Conservation (phyloP, 1,140 invertebrate genomes). For the Tigriopus japonicus region DNA sequence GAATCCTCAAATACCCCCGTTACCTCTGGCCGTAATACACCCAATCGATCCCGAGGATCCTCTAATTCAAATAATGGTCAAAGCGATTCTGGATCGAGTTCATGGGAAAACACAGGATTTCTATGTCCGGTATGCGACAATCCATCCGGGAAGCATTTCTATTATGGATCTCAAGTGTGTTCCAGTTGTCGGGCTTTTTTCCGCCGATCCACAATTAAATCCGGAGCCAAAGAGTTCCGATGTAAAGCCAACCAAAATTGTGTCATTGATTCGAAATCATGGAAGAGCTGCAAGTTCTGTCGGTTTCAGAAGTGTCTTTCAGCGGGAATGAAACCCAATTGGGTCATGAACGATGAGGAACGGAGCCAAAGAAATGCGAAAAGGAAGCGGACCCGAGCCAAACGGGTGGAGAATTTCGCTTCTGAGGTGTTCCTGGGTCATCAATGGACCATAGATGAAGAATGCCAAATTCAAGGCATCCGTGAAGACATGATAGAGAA, state of each 20-base stretch:
- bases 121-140: conserved; percentile 4
- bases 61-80: too few species aligned
- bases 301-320: conserved; percentile 25
- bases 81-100: too few species aligned
- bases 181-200: conserved; percentile 29
- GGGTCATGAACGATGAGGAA: conserved; percentile 28
- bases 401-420: too few species aligned
- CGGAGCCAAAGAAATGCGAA: conserved; percentile 5
- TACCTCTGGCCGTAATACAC: too few species aligned
- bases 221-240: conserved; percentile 23
- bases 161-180: conserved; percentile 27
- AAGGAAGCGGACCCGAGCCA: not conserved
- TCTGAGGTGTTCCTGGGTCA: too few species aligned
- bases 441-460: too few species aligned
- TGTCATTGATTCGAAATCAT: conserved; percentile 22
- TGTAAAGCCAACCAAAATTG: conserved; percentile 17
- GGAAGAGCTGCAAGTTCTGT: conserved; percentile 25
- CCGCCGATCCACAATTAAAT: conserved; percentile 24
- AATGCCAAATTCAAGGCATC: too few species aligned
- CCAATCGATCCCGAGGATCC: too few species aligned
- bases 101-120: not conserved
- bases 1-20: too few species aligned
- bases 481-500: too few species aligned
- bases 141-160: conserved; percentile 22
- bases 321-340: conserved; percentile 28